phyloP scores from a whole-genome alignment of 2,888 invertebrate species.

The Eilema caniola region DNA sequence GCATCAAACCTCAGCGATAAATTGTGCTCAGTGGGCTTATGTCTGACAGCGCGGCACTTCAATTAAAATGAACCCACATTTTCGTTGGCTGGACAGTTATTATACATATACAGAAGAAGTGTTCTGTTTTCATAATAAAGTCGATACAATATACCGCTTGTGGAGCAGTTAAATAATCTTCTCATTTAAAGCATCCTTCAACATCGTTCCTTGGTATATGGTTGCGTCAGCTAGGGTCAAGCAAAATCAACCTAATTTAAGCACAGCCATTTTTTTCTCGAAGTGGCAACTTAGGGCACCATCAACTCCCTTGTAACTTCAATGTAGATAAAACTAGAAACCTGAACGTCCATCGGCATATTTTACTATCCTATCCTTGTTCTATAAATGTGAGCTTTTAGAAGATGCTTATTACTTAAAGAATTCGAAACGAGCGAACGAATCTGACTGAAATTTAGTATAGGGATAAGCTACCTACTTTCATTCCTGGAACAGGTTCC shows the following conservation, averaged over 20 bases:
- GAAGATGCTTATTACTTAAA: no score
- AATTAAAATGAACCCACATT: constrained; percentile 1
- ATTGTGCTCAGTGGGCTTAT: background rate
- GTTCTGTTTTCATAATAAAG: background rate
- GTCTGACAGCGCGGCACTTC: background rate
- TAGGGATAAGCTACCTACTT: no score
- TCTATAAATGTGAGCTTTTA: no score
- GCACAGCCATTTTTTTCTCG: no score
- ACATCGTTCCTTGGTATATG: background rate
- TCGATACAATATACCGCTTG: background rate
- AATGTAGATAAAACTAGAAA: no score
- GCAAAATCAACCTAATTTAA: background rate
- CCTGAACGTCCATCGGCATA: no score
- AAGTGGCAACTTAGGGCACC: no score
- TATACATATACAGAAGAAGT: background rate
- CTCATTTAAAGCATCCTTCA: background rate
- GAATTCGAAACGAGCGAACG: no score
- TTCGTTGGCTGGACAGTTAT: constrained; percentile 4
- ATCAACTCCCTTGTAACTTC: no score
- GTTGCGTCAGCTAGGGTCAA: background rate
- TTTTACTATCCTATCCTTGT: no score
- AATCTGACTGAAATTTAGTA: no score
- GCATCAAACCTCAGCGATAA: constrained; percentile 18
- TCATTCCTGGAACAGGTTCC: no score
- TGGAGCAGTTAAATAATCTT: background rate